Conservation (phyloP, 2,888 invertebrate genomes). For the Athalia rosae region DNA sequence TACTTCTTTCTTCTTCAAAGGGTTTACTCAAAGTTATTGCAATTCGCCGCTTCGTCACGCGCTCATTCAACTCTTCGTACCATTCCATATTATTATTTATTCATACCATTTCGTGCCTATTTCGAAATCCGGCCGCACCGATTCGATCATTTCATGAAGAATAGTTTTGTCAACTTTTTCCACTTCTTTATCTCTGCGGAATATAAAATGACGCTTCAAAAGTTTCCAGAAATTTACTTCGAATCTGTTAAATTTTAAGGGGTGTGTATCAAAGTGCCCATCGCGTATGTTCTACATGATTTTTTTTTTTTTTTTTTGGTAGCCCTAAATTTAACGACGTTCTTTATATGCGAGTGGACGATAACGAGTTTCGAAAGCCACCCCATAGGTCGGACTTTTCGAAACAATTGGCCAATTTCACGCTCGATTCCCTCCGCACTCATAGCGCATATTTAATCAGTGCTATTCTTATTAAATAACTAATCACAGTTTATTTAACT, state of each 20-base stretch:
- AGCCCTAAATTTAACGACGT: conserved; percentile 21
- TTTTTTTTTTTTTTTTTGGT: not conserved
- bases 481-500: conserved; percentile 66
- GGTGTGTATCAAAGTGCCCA: no score
- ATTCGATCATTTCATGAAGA: not conserved
- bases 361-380: conserved; percentile 42
- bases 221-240: no score
- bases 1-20: conserved; percentile 39
- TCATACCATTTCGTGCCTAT: not conserved
- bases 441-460: conserved; percentile 57
- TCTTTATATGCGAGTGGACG: conserved; percentile 40
- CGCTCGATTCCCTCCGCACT: conserved; percentile 60
- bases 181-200: not conserved
- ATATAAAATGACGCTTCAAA: no score
- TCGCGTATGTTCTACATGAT: not conserved
- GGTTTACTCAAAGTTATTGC: conserved; percentile 34
- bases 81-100: not conserved
- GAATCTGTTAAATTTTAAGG: no score
- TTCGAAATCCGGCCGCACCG: not conserved
- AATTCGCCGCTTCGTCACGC: conserved; percentile 6
- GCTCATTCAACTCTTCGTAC: conserved; percentile 2
- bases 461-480: conserved; percentile 54
- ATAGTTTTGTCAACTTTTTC: conserved; percentile 3
- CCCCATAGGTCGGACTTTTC: conserved; percentile 19
- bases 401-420: conserved; percentile 58